Percentiles rank a stretch among this genome's conserved stretches.
Evolutionary conservation across 1,140 invertebrate species (phyloP).

Genomic region (Cyrtorhinus lividipennis): DNA sequence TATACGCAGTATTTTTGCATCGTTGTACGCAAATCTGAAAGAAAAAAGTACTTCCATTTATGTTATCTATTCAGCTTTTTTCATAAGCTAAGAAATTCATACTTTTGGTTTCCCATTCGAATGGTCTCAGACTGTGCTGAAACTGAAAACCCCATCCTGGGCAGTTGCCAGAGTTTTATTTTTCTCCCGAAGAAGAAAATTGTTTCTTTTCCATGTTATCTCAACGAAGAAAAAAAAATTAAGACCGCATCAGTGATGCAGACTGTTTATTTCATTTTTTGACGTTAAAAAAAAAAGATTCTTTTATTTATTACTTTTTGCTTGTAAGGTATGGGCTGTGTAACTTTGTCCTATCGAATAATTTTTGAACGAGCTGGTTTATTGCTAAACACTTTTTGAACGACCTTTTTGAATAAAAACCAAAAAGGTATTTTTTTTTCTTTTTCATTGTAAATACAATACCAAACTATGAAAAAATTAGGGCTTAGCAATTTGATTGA

Average conservation of each 20-base stretch:
- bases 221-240: neutral
- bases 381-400: too few relatives aligned
- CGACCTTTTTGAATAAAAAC: neutral
- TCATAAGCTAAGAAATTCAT: too few relatives aligned
- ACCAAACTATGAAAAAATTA: neutral
- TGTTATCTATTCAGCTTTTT: slow-evolving; percentile 5
- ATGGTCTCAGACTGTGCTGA: too few relatives aligned
- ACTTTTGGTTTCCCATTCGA: too few relatives aligned
- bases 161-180: too few relatives aligned
- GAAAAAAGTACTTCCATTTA: neutral
- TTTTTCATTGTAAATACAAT: neutral
- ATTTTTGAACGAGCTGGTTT: neutral
- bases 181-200: too few relatives aligned
- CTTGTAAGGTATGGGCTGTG: slow-evolving; percentile 15
- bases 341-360: slow-evolving; percentile 17
- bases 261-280: too few relatives aligned
- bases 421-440: neutral
- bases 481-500: neutral
- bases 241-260: slow-evolving; percentile 16
- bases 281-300: too few relatives aligned
- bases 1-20: neutral
- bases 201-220: neutral
- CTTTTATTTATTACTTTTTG: slow-evolving; percentile 12
- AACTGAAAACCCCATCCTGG: too few relatives aligned
- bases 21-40: neutral